Conservation (phyloP, 1,140 invertebrate species). For the Drosophila aff. region DNA sequence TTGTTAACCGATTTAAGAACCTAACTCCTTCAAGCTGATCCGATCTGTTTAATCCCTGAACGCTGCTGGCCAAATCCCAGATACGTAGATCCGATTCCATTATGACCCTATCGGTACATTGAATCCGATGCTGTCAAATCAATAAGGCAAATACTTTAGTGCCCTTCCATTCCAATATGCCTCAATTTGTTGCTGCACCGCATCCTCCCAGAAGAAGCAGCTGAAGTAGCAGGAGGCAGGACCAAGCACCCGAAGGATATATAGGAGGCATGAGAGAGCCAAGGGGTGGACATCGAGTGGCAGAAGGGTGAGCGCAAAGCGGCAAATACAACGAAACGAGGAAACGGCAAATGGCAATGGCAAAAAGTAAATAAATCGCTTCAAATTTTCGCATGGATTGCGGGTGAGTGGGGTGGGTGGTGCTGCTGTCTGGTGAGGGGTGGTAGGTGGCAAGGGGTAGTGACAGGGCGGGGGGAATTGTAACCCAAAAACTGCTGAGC, state of each 20-base stretch:
- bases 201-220: slow-evolving; percentile 47
- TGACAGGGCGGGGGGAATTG: slow-evolving; percentile 25
- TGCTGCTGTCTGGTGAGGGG: background rate
- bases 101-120: slow-evolving; percentile 53
- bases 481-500: slow-evolving; percentile 75
- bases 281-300: slow-evolving; percentile 5
- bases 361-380: slow-evolving; percentile 83
- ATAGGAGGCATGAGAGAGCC: slow-evolving; percentile 4
- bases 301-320: slow-evolving; percentile 30
- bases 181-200: slow-evolving; percentile 76
- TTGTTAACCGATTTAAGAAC: background rate
- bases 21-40: background rate
- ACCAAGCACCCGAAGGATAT: slow-evolving; percentile 13
- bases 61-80: slow-evolving; percentile 38
- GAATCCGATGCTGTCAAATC: slow-evolving; percentile 57
- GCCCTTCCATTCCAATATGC: slow-evolving; percentile 68
- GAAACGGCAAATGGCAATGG: slow-evolving; percentile 74
- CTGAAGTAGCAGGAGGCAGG: slow-evolving; percentile 17
- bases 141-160: slow-evolving; percentile 61
- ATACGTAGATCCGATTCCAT: slow-evolving; percentile 40
- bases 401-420: slow-evolving; percentile 27
- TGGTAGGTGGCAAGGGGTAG: background rate
- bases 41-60: slow-evolving; percentile 13
- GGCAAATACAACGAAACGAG: slow-evolving; percentile 56
- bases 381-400: slow-evolving; percentile 82